Evolutionary conservation across 2,888 invertebrate species (phyloP), one percentile per base, ranked within the genome.

Genomic region (Germaria angustata): DNA sequence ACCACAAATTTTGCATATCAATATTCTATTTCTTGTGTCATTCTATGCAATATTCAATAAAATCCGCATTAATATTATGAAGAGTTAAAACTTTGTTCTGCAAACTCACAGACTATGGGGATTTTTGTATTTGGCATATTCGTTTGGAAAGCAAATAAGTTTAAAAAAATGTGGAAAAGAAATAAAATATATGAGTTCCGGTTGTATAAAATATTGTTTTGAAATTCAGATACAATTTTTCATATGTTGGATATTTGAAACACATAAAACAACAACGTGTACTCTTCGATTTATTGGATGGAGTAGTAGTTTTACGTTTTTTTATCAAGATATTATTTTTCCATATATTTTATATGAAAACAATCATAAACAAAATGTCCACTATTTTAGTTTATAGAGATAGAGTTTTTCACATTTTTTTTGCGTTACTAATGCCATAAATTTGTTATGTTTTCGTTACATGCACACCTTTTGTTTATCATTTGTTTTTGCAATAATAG

Each of bases 161-260:
- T 17, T 15, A 24, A 9, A 13, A 49, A 76, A 20, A 20, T 15
- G 2, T 59, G 22, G 77, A 51, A 5, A n/a, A 17, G 17, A 22
- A 34, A 39, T 13, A 51, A 59, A 68, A 44, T 53, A 61, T 77
- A 77, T 61, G 77, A 24, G 51, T 44, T 59, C 28, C 51, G 53
- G 77, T 69, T 77, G 39, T 44, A 51, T 32, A 46, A 72, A 68
- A 80, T 66, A 81, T 77, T 72, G 71, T 72, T 81, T 71, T 65
- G 53, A 71, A 71, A 13, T 71, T 41, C 44, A 71, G 80, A 71
- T 51, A 66, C 17, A 2, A 76, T 65, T 66, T 66, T 49, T 81
- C 65, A 81, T 81, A 81, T 66, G 69, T 13, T 34, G 57, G 46
- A 51, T 51, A 51, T 65, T 59, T 53, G 17, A 39, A 41, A 53